These are phyloP conservation scores for Pinctada fucata DNA, from an alignment of 2,888 invertebrate genomes.

Conservation along the genomic window DNA sequence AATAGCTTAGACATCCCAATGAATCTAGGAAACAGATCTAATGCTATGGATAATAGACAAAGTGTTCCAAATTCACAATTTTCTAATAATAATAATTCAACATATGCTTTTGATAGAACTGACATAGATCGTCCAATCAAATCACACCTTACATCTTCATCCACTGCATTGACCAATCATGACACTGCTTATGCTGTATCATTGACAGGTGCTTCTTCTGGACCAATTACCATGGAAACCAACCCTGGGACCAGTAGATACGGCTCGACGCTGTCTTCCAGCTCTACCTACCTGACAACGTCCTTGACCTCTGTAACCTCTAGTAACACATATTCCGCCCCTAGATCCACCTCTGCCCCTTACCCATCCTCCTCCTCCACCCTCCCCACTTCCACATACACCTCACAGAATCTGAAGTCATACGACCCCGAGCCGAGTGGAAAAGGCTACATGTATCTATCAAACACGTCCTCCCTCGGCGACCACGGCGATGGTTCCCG, in stretches of 20 bases:
- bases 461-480: constrained; percentile 56
- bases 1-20: constrained; percentile 37
- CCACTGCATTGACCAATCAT: constrained; percentile 5
- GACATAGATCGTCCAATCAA: background rate
- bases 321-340: constrained; percentile 36
- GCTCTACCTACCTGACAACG: constrained; percentile 44
- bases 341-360: constrained; percentile 44
- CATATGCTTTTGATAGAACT: too few species aligned
- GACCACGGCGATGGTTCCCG: constrained; percentile 42
- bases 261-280: constrained; percentile 23
- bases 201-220: constrained; percentile 43
- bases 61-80: too few species aligned
- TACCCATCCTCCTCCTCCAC: constrained; percentile 45
- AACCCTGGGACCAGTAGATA: constrained; percentile 19
- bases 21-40: too few species aligned
- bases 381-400: constrained; percentile 29
- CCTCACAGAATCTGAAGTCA: constrained; percentile 30
- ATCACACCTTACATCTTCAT: background rate
- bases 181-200: constrained; percentile 39
- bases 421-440: constrained; percentile 49
- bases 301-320: constrained; percentile 45
- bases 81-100: too few species aligned
- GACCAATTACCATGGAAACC: constrained; percentile 46
- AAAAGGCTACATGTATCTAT: constrained; percentile 60
- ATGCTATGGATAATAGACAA: too few species aligned